These are phyloP conservation scores for Podarcis cretensis DNA, from an alignment of 2,113 vertebrate genomes.

Conservation along the genomic window DNA sequence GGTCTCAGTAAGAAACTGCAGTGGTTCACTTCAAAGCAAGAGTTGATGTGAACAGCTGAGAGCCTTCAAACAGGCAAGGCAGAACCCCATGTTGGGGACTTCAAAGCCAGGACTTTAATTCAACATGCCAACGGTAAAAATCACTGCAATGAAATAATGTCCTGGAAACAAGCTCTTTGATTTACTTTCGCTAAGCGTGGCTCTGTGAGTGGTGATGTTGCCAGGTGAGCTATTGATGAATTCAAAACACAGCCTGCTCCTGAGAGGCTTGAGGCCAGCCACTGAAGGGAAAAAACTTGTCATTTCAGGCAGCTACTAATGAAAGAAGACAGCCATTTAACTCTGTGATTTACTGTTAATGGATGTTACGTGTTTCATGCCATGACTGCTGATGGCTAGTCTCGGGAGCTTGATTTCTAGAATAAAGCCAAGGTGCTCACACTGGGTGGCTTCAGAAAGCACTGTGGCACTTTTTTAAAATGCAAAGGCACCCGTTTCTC, in stretches of 20 bases:
- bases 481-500: background rate
- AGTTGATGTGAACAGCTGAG: background rate
- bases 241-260: background rate
- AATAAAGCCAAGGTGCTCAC: background rate
- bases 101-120: conserved; percentile 3
- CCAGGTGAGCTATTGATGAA: conserved; percentile 11
- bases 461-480: background rate
- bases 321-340: background rate
- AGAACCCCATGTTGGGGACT: background rate
- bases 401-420: background rate
- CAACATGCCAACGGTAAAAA: background rate
- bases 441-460: background rate
- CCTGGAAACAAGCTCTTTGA: background rate
- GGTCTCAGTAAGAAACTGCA: background rate
- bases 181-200: background rate
- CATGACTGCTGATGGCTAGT: background rate
- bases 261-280: background rate
- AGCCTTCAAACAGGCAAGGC: background rate
- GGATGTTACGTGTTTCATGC: background rate
- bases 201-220: background rate
- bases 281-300: background rate
- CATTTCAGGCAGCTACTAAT: background rate
- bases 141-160: background rate
- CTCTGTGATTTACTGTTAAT: background rate
- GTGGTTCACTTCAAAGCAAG: background rate